Base-by-base conservation (phyloP, 2,888 invertebrate species). In the Panzeria rudis region DNA sequence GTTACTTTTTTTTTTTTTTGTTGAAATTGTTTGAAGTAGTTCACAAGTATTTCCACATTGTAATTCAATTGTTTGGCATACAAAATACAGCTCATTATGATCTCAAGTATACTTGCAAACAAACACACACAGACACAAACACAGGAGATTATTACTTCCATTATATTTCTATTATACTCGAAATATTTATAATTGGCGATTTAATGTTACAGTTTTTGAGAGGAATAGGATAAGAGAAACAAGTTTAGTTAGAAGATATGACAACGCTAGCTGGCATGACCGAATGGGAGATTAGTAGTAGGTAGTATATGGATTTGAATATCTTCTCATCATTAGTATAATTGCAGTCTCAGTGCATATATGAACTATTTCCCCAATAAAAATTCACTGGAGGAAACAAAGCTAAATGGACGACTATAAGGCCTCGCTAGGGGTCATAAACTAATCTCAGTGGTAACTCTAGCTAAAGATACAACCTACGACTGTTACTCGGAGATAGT, bases 61-160 rank as follows among this genome's bases (percentile, higher is more conserved):
- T 69, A 69, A 81, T 61, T 69, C 77, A 71, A 82, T 82, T 85
- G 85, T 82, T 73, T 73, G 56, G 64, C 47, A 35, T 38, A 23
- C 56, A 68, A 59, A 81, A 61, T 75, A 38, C 38, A 29, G 29
- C 29, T 71, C 69, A 56, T 73, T 69, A 62, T 75, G 17, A 47
- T 76, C 47, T 71, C 56, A 82, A 82, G 76, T 38, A 38, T 71
- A 71, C 15, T 29, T n/a, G 8, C n/a, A 23, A 17, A 66, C 66
- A 25, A 32, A 23, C 3, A 29, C 29, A 29, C 29, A 52, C 38
- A 52, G 44, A 29, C 29, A 66, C 66, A 25, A 32, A 23, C 29
- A 52, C 41, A 59, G 54, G 11, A 73, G 61, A 29, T 71, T 79
- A 75, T 75, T 73, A 52, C n/a, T 52, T 23, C n/a, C 38, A 59